Conservation (phyloP, 2,797 vertebrate species). For the Octomys mimax region DNA sequence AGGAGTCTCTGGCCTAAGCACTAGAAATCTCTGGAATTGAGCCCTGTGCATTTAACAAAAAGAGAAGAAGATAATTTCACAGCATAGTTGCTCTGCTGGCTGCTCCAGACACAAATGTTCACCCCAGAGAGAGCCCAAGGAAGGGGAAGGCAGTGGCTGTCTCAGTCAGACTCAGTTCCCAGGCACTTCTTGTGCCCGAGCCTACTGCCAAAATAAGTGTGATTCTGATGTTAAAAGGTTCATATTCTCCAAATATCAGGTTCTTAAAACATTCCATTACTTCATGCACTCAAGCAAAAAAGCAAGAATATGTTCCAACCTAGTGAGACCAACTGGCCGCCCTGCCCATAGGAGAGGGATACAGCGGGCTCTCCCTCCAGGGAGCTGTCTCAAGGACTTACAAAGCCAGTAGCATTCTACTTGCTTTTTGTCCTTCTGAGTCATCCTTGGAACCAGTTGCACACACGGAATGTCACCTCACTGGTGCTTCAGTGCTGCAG, state of each 20-base stretch:
- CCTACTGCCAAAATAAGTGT: conserved; percentile 38
- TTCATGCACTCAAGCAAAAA: conserved; percentile 6
- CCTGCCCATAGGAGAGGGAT: neutral
- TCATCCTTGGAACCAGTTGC: neutral
- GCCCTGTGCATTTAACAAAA: neutral
- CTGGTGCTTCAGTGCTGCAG: neutral
- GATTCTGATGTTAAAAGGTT: conserved; percentile 52
- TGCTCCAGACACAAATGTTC: neutral
- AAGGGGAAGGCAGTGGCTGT: neutral
- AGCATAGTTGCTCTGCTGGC: neutral
- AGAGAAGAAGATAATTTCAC: neutral
- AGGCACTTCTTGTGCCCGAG: neutral
- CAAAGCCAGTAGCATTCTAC: neutral
- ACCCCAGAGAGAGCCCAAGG: neutral
- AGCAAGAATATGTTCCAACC: neutral
- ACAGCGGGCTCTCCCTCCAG: neutral
- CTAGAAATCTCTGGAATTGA: neutral
- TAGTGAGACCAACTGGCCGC: neutral
- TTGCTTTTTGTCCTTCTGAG: neutral
- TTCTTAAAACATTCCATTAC: conserved; percentile 52
- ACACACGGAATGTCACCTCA: neutral
- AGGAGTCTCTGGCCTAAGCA: neutral
- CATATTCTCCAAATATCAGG: neutral
- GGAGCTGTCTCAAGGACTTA: neutral
- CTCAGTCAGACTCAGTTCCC: neutral